Percentiles rank a stretch among this genome's conserved stretches.
Evolutionary conservation across 2,113 vertebrate species (phyloP).

Genomic region (Nibea coibor): DNA sequence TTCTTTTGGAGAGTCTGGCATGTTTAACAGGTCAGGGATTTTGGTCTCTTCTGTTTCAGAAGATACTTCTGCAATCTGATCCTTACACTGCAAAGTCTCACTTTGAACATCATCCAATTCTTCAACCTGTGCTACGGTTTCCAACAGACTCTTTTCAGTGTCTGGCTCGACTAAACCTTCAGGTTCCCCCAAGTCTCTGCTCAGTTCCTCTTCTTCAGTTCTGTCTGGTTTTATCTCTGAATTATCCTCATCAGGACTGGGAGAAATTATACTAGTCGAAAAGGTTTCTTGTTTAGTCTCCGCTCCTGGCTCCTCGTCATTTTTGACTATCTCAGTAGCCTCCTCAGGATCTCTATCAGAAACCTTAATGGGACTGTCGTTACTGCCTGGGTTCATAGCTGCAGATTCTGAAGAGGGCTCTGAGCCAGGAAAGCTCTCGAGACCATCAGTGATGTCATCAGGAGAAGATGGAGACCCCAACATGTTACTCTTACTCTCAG

Average conservation of each 20-base stretch:
- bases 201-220: constrained; percentile 1
- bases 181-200: not conserved
- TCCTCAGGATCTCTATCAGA: constrained; percentile 17
- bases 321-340: not conserved
- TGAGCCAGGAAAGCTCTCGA: constrained; percentile 8
- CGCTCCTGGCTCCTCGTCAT: constrained; percentile 4
- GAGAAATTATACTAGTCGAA: not conserved
- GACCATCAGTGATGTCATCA: not conserved
- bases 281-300: constrained; percentile 2
- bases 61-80: not conserved
- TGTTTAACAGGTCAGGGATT: not conserved
- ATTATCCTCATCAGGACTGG: not conserved
- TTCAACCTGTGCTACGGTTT: not conserved
- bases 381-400: not conserved
- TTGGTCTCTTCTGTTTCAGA: not conserved
- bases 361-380: constrained; percentile 6
- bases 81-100: not conserved
- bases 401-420: not conserved
- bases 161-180: constrained; percentile 11
- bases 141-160: not conserved
- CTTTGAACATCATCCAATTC: not conserved
- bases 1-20: not conserved
- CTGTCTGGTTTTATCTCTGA: not conserved
- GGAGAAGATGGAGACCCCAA: not conserved
- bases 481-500: not conserved